Base-by-base conservation (phyloP, 2,888 invertebrate genomes). In the Sinelater perroti region DNA sequence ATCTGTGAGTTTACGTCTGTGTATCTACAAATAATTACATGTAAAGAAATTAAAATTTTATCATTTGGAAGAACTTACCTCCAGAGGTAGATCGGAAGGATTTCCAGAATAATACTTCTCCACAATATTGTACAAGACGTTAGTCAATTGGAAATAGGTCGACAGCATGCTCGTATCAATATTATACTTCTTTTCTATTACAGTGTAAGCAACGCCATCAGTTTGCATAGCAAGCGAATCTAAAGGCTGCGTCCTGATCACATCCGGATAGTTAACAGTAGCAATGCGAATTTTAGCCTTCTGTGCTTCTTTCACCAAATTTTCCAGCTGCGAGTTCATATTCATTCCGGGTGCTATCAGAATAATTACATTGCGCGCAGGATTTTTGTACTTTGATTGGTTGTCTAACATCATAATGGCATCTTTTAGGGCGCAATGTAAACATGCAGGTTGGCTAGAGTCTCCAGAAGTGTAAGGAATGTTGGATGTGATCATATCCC, bases 291-390 rank as follows among this genome's bases (percentile, higher is more conserved):
- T 80, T 60, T 79, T 78, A 16, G 78, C 72, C 20, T 75, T 73
- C 21, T 73, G 75, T 0, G 81, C 75, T 47, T 80, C 77, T n/a
- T 77, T 76, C 13, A 78, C 66, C 1, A 80, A 67, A 35, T 77
- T 72, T n/a, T 74, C 71, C 28, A 80, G 64, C 59, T 82, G 78
- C 3, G 75, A 71, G 18, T 74, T 77, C 4, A 75, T 68, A 30
- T 77, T 75, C 74, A 82, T 82, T 7, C 85, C 85, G 2, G 84
- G 82, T 1, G 83, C 82, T 26, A 85, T 80, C 1, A 84, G 70
- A 1, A 85, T 75, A 31, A 85, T 79, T 2, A 84, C 79, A 33
- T 83, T 82, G 56, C 79, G 81, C 0, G 83, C 83, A 1, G 80
- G 75, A 4, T 83, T 84, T 35, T 78, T 70, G 1, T 70, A 65